A percentile compares a stretch with the other conserved stretches of the same genome.
phyloP scores from a whole-genome alignment of 2,888 invertebrate genomes.

The Aphrophora alni region DNA sequence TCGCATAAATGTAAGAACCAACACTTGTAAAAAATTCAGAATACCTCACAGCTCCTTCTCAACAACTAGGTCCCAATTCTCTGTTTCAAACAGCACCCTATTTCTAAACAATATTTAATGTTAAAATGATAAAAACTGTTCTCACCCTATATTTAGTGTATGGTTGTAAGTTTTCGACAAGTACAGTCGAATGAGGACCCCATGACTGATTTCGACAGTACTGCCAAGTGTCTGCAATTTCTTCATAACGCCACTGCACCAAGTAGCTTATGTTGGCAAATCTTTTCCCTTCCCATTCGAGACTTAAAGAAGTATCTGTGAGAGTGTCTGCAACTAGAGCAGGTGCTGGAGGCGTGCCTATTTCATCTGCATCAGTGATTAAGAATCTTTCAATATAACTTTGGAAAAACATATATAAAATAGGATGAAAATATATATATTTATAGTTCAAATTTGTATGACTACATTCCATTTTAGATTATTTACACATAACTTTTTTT shows the following conservation, averaged over 20 bases:
- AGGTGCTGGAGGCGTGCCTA: conserved; percentile 75
- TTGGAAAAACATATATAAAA: background rate
- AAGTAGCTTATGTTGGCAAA: conserved; percentile 59
- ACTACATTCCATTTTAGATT: too few relatives aligned
- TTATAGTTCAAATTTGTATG: background rate
- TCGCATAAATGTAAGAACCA: too few relatives aligned
- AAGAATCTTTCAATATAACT: background rate
- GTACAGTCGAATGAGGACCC: conserved; percentile 66
- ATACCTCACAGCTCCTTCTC: too few relatives aligned
- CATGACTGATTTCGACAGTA: conserved; percentile 78
- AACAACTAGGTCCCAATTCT: too few relatives aligned
- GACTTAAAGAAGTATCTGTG: conserved; percentile 77
- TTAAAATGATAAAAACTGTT: too few relatives aligned
- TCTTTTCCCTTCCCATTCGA: conserved; percentile 70
- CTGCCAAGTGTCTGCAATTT: conserved; percentile 77
- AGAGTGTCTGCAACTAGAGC: conserved; percentile 79
- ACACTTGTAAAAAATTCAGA: too few relatives aligned
- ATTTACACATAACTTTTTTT: too few relatives aligned
- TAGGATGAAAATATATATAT: background rate
- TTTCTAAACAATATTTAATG: too few relatives aligned
- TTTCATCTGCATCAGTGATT: conserved; percentile 62
- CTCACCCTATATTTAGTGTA: conserved; percentile 89
- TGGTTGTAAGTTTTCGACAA: conserved; percentile 80
- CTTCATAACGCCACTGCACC: conserved; percentile 79
- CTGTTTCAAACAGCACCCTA: too few relatives aligned